Evolutionary conservation across 2,888 invertebrate genomes (phyloP).

Genomic region (Papilio protenor): DNA sequence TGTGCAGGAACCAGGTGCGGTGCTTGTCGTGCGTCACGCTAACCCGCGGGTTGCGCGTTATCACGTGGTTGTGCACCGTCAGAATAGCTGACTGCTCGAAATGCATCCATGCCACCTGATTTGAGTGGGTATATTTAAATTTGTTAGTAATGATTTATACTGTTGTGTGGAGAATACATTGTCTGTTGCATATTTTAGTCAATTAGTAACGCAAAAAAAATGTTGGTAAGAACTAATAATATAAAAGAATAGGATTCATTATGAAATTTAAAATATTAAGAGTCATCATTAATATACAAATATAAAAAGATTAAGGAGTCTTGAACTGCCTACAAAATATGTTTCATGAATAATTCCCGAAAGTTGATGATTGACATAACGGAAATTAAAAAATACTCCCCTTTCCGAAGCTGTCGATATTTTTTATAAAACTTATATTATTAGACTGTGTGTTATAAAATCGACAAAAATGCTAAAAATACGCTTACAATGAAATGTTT

Average conservation of each 20-base stretch:
- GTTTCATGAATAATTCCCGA: slow-evolving; percentile 76
- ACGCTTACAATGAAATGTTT: background rate
- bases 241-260: slow-evolving; percentile 51
- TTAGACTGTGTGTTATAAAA: slow-evolving; percentile 1
- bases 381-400: slow-evolving; percentile 79
- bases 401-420: slow-evolving; percentile 59
- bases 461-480: background rate
- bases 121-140: background rate
- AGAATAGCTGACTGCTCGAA: slow-evolving; percentile 97
- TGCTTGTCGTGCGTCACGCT: slow-evolving; percentile 97
- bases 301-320: slow-evolving; percentile 49
- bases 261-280: slow-evolving; percentile 1
- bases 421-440: slow-evolving; percentile 52
- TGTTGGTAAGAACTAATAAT: background rate
- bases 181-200: background rate
- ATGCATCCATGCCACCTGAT: slow-evolving; percentile 97
- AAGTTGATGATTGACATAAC: slow-evolving; percentile 81
- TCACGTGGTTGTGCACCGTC: slow-evolving; percentile 97
- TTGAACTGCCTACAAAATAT: slow-evolving; percentile 50
- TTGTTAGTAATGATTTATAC: background rate
- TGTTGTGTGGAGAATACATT: background rate
- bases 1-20: slow-evolving; percentile 96
- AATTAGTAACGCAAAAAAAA: background rate
- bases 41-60: slow-evolving; percentile 95
- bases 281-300: slow-evolving; percentile 15